Evolutionary conservation across 1,140 invertebrate species (phyloP).

Genomic region (Diorhabda carinulata): DNA sequence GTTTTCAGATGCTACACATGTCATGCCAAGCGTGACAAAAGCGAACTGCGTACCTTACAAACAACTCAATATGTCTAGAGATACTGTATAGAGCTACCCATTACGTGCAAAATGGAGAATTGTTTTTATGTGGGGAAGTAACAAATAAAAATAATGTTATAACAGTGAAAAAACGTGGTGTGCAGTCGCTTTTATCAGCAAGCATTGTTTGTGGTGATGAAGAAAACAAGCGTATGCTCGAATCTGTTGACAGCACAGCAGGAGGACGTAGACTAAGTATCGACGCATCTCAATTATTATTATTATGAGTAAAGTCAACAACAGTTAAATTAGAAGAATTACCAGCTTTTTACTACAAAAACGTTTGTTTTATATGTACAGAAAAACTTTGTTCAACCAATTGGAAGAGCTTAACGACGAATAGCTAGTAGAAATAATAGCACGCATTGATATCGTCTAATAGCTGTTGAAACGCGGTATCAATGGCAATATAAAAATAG

Average conservation of each 20-base stretch:
- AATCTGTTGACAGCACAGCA: background rate
- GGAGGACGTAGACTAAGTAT: background rate
- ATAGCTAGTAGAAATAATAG: background rate
- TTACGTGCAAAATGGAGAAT: background rate
- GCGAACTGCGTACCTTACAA: too few species aligned
- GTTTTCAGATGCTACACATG: too few species aligned
- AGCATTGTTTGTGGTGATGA: background rate
- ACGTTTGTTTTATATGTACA: background rate
- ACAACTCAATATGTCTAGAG: background rate
- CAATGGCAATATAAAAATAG: too few species aligned
- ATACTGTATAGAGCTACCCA: background rate
- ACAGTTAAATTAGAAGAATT: background rate
- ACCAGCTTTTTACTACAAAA: background rate
- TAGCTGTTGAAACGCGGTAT: too few species aligned
- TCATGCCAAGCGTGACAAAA: too few species aligned
- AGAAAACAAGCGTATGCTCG: background rate
- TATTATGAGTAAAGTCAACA: background rate
- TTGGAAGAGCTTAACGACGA: background rate
- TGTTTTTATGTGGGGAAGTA: background rate
- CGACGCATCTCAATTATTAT: background rate
- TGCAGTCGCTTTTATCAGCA: background rate
- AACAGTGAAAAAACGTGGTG: background rate
- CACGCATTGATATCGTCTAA: background rate
- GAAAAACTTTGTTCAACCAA: background rate
- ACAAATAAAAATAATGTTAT: background rate